Conservation (phyloP, 2,888 invertebrate species). For the Zygaena filipendulae region DNA sequence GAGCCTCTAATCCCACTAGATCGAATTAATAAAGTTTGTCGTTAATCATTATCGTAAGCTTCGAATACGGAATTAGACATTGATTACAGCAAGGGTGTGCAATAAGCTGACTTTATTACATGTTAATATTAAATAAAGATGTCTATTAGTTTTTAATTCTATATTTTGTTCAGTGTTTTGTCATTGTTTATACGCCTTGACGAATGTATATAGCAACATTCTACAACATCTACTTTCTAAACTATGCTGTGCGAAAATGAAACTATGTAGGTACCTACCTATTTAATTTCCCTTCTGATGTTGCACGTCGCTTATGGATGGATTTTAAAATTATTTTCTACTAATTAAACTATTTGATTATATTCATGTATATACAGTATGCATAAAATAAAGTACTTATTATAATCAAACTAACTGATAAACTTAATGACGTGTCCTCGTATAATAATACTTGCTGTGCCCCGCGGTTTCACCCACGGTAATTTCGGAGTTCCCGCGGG, state of each 20-base stretch:
- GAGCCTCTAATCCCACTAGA: constrained; percentile 52
- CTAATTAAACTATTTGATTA: too few species aligned
- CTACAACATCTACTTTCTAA: constrained; percentile 1
- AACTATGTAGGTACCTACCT: too few species aligned
- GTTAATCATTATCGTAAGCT: constrained; percentile 66
- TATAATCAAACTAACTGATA: too few species aligned
- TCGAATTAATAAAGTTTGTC: constrained; percentile 65
- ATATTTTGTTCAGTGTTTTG: constrained; percentile 1
- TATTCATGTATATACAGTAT: too few species aligned
- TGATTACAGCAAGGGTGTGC: constrained; percentile 53
- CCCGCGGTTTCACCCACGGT: too few species aligned
- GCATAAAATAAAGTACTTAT: too few species aligned
- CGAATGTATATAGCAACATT: constrained; percentile 2
- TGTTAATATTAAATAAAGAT: constrained; percentile 26
- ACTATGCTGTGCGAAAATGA: constrained; percentile 6
- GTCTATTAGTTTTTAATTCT: constrained; percentile 23
- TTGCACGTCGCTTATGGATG: too few species aligned
- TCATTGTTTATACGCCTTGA: constrained; percentile 17
- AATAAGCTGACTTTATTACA: constrained; percentile 47
- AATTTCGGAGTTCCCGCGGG: too few species aligned
- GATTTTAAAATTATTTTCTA: too few species aligned
- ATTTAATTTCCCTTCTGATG: too few species aligned
- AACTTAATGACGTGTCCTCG: too few species aligned
- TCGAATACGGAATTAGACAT: constrained; percentile 58
- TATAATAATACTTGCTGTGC: too few species aligned